A percentile compares a stretch with the other conserved stretches of the same genome.
Conservation (phyloP, 2,888 invertebrate species). For the Phymatocera aterrima region DNA sequence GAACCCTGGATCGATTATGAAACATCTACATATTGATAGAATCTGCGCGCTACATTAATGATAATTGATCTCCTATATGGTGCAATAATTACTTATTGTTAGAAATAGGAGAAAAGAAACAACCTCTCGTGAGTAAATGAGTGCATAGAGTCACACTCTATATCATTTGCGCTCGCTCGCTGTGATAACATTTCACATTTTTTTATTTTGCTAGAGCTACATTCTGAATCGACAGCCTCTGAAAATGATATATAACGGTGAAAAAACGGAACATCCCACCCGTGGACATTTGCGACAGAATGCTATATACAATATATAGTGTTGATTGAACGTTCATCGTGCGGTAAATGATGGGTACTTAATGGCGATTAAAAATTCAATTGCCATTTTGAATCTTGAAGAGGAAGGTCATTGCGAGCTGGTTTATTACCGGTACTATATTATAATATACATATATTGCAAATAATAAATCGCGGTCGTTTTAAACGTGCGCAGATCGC, state of each 20-base stretch:
- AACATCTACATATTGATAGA: neutral
- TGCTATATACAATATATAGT: conserved; percentile 19
- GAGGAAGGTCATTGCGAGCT: conserved; percentile 19
- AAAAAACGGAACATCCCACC: conserved; percentile 7
- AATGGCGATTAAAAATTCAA: conserved; percentile 25
- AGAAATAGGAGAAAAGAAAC: no score
- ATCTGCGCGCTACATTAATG: neutral
- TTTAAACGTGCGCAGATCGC: conserved; percentile 12
- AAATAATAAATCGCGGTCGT: conserved; percentile 26
- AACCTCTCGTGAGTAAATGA: no score
- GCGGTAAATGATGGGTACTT: conserved; percentile 19
- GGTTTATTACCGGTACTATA: neutral
- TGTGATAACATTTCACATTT: no score
- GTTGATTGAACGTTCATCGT: conserved; percentile 40
- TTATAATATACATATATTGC: neutral
- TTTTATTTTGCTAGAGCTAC: no score
- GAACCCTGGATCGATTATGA: neutral
- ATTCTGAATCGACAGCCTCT: no score
- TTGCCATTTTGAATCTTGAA: conserved; percentile 28
- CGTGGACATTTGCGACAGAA: neutral
- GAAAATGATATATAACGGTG: neutral
- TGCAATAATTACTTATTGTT: neutral
- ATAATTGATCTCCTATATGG: neutral
- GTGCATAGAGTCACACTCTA: no score
- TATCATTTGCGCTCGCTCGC: no score